Percentiles rank a stretch among this genome's conserved stretches.
phyloP scores from a whole-genome alignment of 2,797 vertebrate genomes.

The Phataginus tetradactyla region DNA sequence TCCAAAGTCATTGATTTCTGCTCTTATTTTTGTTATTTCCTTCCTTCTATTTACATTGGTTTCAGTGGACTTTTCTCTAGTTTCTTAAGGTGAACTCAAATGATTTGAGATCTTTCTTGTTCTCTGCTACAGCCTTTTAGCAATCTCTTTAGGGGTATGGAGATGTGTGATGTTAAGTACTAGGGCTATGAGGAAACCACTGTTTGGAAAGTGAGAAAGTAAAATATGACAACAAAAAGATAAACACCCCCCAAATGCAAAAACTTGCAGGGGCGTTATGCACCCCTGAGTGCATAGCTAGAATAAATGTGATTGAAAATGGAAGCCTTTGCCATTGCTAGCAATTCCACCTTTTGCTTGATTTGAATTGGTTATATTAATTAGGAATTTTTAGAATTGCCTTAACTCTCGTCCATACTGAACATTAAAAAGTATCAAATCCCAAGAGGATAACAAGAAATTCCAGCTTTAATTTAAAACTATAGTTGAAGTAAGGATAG shows the following conservation, averaged over 20 bases:
- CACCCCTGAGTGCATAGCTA: not conserved
- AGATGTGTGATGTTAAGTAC: not conserved
- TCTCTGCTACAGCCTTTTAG: not conserved
- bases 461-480: conserved; percentile 16
- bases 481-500: not conserved
- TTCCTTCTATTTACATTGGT: not conserved
- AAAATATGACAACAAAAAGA: not conserved
- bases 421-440: not conserved
- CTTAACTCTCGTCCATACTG: not conserved
- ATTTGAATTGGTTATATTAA: not conserved
- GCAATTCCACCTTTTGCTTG: not conserved
- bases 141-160: not conserved
- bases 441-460: not conserved
- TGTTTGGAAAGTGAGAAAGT: not conserved
- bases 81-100: not conserved
- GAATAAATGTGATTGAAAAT: not conserved
- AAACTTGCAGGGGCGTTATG: not conserved
- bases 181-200: not conserved
- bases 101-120: not conserved
- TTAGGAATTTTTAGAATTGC: not conserved
- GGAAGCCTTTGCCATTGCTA: not conserved
- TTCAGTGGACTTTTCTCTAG: not conserved
- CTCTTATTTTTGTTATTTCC: not conserved
- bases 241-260: not conserved
- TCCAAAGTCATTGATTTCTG: not conserved